Conservation (phyloP, 2,113 vertebrate species). For the Chlamydotis undulata region DNA sequence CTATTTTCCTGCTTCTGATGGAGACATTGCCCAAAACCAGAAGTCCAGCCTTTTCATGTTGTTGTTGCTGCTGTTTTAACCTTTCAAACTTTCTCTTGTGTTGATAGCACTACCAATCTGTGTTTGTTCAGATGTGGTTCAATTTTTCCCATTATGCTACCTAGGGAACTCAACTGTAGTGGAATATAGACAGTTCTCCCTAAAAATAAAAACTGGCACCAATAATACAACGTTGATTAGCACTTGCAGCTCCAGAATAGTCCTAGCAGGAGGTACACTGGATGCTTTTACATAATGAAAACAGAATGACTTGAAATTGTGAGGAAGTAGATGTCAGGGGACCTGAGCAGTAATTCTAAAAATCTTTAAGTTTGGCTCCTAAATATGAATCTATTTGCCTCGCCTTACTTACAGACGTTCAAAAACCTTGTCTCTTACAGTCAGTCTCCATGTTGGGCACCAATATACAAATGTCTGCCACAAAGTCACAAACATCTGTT, state of each 20-base stretch:
- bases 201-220: background rate
- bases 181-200: background rate
- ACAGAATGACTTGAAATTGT: background rate
- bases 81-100: background rate
- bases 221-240: background rate
- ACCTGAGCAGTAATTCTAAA: background rate
- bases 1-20: background rate
- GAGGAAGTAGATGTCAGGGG: background rate
- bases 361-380: background rate
- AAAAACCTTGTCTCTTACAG: background rate
- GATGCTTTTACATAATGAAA: background rate
- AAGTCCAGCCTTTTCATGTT: background rate
- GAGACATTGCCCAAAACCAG: background rate
- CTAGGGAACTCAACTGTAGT: background rate
- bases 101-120: background rate
- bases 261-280: background rate
- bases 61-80: background rate
- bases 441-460: background rate
- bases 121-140: background rate
- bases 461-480: background rate
- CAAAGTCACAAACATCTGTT: slow-evolving; percentile 1
- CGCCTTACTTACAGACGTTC: rapidly evolving
- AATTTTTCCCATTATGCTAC: background rate
- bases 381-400: background rate
- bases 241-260: background rate